These are phyloP conservation scores for Acestrorhynchus altus DNA, from an alignment of 2,797 vertebrate genomes.

Conservation along the genomic window DNA sequence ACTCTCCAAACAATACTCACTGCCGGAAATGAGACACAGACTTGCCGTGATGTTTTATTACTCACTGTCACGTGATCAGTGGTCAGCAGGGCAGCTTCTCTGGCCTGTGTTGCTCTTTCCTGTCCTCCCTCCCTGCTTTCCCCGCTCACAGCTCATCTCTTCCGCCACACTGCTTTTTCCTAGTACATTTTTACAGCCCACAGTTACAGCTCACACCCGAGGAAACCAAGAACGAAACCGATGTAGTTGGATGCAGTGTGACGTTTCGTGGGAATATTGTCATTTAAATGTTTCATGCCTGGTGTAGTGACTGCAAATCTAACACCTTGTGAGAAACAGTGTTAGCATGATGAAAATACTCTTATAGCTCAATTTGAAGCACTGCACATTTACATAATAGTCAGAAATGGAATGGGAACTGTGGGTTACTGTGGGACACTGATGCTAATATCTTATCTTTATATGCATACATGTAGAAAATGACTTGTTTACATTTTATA, in stretches of 20 bases:
- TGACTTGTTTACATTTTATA: too few species aligned
- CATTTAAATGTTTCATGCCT: not conserved
- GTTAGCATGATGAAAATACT: not conserved
- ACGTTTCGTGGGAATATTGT: not conserved
- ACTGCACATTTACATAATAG: too few species aligned
- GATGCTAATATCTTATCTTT: too few species aligned
- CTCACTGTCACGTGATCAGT: not conserved
- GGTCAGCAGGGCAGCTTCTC: slow-evolving; percentile 36
- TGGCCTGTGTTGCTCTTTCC: slow-evolving; percentile 1
- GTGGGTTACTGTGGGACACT: too few species aligned
- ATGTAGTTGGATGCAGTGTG: slow-evolving; percentile 16
- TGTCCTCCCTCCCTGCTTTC: slow-evolving; percentile 4
- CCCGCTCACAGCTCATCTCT: not conserved
- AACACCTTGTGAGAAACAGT: not conserved
- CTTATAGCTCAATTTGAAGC: not conserved
- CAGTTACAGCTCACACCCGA: not conserved
- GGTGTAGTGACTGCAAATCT: too few species aligned
- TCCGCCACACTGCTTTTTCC: not conserved
- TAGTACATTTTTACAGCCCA: slow-evolving; percentile 26
- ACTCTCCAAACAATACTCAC: slow-evolving; percentile 4
- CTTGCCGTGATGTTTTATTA: slow-evolving; percentile 16
- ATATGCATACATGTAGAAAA: too few species aligned
- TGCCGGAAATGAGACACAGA: not conserved
- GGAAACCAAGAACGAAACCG: slow-evolving; percentile 3
- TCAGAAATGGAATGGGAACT: too few species aligned